Evolutionary conservation across 2,797 vertebrate species (phyloP).

Genomic region (Xyrichtys novacula): DNA sequence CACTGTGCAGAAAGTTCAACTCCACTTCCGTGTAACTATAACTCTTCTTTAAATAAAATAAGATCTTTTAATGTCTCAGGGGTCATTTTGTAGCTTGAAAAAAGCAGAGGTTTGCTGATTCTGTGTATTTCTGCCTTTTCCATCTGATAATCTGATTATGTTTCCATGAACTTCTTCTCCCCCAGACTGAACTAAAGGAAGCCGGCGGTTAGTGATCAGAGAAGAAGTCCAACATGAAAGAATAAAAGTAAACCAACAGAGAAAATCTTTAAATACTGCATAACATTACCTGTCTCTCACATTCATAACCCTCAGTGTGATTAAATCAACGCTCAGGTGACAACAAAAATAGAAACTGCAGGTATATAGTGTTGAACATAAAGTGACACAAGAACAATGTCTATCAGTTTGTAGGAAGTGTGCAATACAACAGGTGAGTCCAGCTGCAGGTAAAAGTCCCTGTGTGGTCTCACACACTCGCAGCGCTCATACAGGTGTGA

Average conservation of each 20-base stretch:
- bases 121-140: neutral
- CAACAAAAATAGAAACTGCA: neutral
- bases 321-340: constrained; percentile 1
- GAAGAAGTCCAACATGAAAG: neutral
- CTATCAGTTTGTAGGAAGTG: neutral
- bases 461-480: constrained; percentile 6
- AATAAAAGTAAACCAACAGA: neutral
- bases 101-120: neutral
- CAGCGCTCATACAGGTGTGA: neutral
- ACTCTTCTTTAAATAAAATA: too few relatives aligned
- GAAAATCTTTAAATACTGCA: neutral
- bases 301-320: neutral
- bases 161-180: neutral
- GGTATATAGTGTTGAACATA: constrained; percentile 34
- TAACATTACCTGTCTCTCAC: neutral
- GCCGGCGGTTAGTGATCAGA: too few relatives aligned
- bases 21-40: too few relatives aligned
- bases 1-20: too few relatives aligned
- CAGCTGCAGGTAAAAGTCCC: neutral
- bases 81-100: neutral
- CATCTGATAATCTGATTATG: neutral
- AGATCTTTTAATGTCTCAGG: too few relatives aligned
- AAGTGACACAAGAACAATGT: constrained; percentile 41
- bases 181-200: neutral
- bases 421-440: constrained; percentile 2